These are phyloP conservation scores for Coleophora flavipennella DNA, from an alignment of 2,888 invertebrate genomes.

Conservation along the genomic window DNA sequence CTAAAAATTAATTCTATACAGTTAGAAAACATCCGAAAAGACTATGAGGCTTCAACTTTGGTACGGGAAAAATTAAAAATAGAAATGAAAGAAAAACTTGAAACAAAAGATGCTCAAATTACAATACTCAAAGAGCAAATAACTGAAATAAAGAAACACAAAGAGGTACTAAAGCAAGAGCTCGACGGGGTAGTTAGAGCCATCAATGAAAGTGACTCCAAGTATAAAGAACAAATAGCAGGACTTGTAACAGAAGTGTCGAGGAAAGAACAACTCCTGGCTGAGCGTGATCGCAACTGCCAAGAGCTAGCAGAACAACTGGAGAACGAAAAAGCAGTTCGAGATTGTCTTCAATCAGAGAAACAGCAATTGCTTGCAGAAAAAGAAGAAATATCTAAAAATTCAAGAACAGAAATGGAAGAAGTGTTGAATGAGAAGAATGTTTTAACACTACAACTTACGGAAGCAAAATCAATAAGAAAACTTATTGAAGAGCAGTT, in stretches of 20 bases:
- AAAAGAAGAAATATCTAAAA: neutral
- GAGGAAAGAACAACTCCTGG: constrained; percentile 12
- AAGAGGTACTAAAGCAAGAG: constrained; percentile 11
- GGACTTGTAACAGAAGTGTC: constrained; percentile 2
- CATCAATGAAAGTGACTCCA: constrained; percentile 1
- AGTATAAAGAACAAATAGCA: constrained; percentile 1
- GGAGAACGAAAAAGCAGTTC: constrained; percentile 15
- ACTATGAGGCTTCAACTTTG: constrained; percentile 27
- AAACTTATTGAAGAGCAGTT: constrained; percentile 18
- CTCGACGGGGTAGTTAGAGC: neutral
- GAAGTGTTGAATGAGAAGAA: neutral
- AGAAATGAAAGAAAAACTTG: constrained; percentile 22
- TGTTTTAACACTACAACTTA: neutral
- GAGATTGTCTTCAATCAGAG: constrained; percentile 19
- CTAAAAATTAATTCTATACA: constrained; percentile 21
- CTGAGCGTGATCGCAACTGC: constrained; percentile 3
- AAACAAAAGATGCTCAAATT: constrained; percentile 18
- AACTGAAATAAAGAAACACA: constrained; percentile 12
- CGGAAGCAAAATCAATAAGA: constrained; percentile 1
- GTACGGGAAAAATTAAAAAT: constrained; percentile 28
- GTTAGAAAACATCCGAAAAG: constrained; percentile 24
- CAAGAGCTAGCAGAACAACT: constrained; percentile 11
- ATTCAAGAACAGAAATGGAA: neutral
- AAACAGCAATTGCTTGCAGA: constrained; percentile 8
- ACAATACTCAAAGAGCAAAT: neutral